A percentile compares a stretch with the other conserved stretches of the same genome.
These are phyloP conservation scores for Trissolcus japonicus DNA, from an alignment of 2,888 invertebrate species.

Conservation along the genomic window DNA sequence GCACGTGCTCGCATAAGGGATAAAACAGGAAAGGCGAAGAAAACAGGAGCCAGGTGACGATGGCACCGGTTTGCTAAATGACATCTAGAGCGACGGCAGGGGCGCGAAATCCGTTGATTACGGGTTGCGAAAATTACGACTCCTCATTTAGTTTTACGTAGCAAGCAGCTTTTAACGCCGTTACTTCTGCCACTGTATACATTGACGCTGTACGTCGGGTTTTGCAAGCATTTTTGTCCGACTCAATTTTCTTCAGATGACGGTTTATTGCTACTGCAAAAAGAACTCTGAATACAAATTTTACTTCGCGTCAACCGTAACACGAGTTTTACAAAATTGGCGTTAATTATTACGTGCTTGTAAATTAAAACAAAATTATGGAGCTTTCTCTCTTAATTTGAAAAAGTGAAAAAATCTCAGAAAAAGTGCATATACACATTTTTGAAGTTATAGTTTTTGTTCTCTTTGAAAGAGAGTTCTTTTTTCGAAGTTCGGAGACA, in stretches of 20 bases:
- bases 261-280: constrained; percentile 10
- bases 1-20: constrained; percentile 41
- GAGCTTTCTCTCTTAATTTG: no score
- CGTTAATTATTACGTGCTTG: background rate
- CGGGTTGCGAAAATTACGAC: constrained; percentile 71
- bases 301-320: background rate
- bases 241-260: constrained; percentile 19
- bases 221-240: background rate
- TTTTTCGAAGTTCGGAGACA: no score
- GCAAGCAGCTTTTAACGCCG: constrained; percentile 42
- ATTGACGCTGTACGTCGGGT: background rate
- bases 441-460: no score
- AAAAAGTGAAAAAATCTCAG: no score
- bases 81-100: constrained; percentile 4
- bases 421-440: no score
- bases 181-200: constrained; percentile 18
- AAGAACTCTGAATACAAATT: constrained; percentile 1
- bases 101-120: constrained; percentile 57
- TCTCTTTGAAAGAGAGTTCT: no score
- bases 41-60: constrained; percentile 27
- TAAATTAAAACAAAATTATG: no score
- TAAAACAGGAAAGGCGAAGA: constrained; percentile 31
- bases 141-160: constrained; percentile 68
- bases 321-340: background rate
- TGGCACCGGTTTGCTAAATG: constrained; percentile 27